phyloP scores from a whole-genome alignment of 2,113 vertebrate genomes.

The Chloebia gouldiae region DNA sequence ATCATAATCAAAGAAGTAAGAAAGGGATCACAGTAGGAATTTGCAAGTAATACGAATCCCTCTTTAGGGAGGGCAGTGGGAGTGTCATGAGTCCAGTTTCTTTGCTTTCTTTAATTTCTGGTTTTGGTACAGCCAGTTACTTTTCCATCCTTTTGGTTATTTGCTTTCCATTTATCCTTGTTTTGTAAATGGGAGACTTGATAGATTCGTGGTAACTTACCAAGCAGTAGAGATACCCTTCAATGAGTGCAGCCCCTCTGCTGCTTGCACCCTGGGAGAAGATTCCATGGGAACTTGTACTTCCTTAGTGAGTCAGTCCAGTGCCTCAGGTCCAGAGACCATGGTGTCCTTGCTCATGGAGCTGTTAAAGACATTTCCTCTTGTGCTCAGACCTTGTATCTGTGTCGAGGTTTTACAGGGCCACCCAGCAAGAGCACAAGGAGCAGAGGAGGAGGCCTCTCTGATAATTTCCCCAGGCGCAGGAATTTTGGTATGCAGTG shows the following conservation, averaged over 20 bases:
- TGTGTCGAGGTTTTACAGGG: neutral
- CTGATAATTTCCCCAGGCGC: neutral
- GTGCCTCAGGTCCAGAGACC: neutral
- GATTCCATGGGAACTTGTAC: neutral
- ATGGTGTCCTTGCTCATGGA: neutral
- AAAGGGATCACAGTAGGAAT: neutral
- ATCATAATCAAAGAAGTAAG: neutral
- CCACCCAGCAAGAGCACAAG: neutral
- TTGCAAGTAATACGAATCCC: neutral
- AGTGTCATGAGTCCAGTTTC: neutral
- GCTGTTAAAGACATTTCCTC: neutral
- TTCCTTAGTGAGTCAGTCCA: neutral
- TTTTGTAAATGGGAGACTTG: neutral
- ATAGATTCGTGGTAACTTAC: neutral
- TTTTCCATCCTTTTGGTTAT: neutral
- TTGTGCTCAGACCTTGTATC: neutral
- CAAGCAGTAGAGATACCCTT: neutral
- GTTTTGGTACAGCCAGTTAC: neutral
- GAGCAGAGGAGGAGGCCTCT: neutral
- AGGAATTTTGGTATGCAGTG: neutral
- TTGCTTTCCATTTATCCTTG: neutral
- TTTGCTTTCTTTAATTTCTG: neutral
- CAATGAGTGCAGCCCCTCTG: fast-evolving
- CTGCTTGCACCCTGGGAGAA: neutral
- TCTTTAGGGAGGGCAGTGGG: neutral